Evolutionary conservation across 2,888 invertebrate genomes (phyloP).

Genomic region (Psylliodes chrysocephalus): DNA sequence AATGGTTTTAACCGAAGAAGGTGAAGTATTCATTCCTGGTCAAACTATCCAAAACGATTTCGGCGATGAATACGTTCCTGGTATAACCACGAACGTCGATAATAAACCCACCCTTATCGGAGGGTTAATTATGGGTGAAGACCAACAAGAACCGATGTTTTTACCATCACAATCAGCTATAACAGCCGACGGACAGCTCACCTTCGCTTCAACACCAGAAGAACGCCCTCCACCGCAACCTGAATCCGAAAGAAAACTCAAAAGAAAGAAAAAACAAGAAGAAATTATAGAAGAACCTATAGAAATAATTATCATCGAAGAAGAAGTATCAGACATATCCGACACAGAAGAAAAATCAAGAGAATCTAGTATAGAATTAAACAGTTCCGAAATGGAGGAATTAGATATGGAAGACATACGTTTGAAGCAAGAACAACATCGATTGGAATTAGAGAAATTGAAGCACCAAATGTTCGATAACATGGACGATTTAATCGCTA

Average conservation of each 20-base stretch:
- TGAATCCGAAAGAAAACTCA: slow-evolving; percentile 51
- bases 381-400: slow-evolving; percentile 54
- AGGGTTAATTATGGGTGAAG: slow-evolving; percentile 75
- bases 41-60: slow-evolving; percentile 77
- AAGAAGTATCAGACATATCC: slow-evolving; percentile 32
- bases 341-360: slow-evolving; percentile 47
- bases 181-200: slow-evolving; percentile 64
- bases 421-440: slow-evolving; percentile 55
- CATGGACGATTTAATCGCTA: slow-evolving; percentile 60
- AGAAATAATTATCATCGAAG: slow-evolving; percentile 48
- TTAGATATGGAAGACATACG: slow-evolving; percentile 53
- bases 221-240: slow-evolving; percentile 58
- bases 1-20: slow-evolving; percentile 75
- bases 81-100: slow-evolving; percentile 76
- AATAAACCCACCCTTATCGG: slow-evolving; percentile 76
- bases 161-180: slow-evolving; percentile 76
- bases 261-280: slow-evolving; percentile 45
- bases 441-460: slow-evolving; percentile 54
- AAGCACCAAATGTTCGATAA: slow-evolving; percentile 57
- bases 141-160: slow-evolving; percentile 72
- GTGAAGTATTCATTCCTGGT: slow-evolving; percentile 79
- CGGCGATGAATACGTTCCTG: slow-evolving; percentile 77
- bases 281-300: slow-evolving; percentile 40
- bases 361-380: slow-evolving; percentile 52
- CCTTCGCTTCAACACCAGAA: slow-evolving; percentile 60